These are phyloP conservation scores for Phengaris alcon DNA, from an alignment of 2,888 invertebrate species.

Conservation along the genomic window DNA sequence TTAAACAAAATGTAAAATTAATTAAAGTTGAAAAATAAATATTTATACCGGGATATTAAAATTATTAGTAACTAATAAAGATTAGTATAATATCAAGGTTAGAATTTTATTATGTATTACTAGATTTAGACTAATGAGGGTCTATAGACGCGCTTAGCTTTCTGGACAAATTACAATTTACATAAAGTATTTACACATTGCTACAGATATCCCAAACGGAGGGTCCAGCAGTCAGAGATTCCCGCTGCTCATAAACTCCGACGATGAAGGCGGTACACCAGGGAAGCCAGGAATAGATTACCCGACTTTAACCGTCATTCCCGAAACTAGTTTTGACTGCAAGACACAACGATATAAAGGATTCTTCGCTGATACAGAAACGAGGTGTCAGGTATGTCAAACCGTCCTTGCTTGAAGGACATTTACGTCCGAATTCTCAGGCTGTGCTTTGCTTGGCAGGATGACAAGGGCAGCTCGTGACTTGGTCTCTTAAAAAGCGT, in stretches of 20 bases:
- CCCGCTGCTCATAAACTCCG: slow-evolving; percentile 63
- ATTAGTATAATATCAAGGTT: too few relatives aligned
- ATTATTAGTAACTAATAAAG: too few relatives aligned
- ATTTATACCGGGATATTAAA: too few relatives aligned
- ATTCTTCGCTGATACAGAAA: slow-evolving; percentile 93
- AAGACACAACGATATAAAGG: slow-evolving; percentile 93
- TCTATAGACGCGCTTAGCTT: too few relatives aligned
- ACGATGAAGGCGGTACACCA: slow-evolving; percentile 81
- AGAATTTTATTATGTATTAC: too few relatives aligned
- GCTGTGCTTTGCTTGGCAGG: too few relatives aligned
- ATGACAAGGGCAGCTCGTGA: too few relatives aligned
- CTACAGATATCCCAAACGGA: slow-evolving; percentile 50
- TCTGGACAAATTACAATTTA: too few relatives aligned
- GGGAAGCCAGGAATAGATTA: slow-evolving; percentile 88
- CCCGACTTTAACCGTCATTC: slow-evolving; percentile 86
- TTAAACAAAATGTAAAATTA: not conserved
- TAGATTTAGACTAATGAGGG: too few relatives aligned
- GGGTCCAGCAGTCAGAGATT: slow-evolving; percentile 63
- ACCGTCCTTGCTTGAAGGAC: too few relatives aligned
- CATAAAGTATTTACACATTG: not conserved
- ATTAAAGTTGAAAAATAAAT: not conserved
- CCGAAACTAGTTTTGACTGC: slow-evolving; percentile 88
- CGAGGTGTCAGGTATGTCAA: slow-evolving; percentile 86
- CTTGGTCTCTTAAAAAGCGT: too few relatives aligned
- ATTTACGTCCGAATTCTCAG: too few relatives aligned